phyloP scores from a whole-genome alignment of 2,888 invertebrate genomes.

The Ctenicera cuprea region DNA sequence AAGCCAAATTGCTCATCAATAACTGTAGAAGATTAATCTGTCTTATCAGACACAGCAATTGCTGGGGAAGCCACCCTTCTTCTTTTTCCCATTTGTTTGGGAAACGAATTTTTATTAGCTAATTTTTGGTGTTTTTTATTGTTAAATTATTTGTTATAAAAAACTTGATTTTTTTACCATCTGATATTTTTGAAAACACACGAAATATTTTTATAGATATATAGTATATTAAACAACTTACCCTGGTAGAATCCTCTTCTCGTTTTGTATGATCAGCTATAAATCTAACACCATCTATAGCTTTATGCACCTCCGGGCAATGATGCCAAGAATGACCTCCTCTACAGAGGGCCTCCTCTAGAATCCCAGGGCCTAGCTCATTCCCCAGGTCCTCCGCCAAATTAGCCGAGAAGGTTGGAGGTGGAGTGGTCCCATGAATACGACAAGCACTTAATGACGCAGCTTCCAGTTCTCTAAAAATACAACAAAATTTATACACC shows the following conservation, averaged over 20 bases:
- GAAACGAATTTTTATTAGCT: no score
- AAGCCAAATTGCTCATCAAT: no score
- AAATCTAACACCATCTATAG: slow-evolving; percentile 93
- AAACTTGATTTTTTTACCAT: no score
- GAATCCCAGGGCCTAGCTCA: slow-evolving; percentile 65
- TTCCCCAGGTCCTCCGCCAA: slow-evolving; percentile 72
- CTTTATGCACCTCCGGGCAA: slow-evolving; percentile 94
- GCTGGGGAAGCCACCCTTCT: no score
- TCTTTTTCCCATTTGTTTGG: no score
- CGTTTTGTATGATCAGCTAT: slow-evolving; percentile 95
- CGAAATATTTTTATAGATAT: no score
- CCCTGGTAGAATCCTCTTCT: slow-evolving; percentile 93
- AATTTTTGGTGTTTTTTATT: no score
- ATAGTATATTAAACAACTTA: no score
- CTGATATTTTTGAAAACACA: no score
- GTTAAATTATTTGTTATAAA: no score
- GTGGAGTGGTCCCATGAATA: slow-evolving; percentile 78
- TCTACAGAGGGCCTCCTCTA: slow-evolving; percentile 69
- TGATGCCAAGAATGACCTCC: slow-evolving; percentile 88
- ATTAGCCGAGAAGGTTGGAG: slow-evolving; percentile 74
- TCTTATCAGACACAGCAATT: no score
- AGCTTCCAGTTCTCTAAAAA: slow-evolving; percentile 75
- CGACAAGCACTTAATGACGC: slow-evolving; percentile 76
- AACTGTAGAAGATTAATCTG: no score
- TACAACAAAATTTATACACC: slow-evolving; percentile 22